Evolutionary conservation across 2,113 vertebrate species (phyloP).

Genomic region (Macquaria australasica): DNA sequence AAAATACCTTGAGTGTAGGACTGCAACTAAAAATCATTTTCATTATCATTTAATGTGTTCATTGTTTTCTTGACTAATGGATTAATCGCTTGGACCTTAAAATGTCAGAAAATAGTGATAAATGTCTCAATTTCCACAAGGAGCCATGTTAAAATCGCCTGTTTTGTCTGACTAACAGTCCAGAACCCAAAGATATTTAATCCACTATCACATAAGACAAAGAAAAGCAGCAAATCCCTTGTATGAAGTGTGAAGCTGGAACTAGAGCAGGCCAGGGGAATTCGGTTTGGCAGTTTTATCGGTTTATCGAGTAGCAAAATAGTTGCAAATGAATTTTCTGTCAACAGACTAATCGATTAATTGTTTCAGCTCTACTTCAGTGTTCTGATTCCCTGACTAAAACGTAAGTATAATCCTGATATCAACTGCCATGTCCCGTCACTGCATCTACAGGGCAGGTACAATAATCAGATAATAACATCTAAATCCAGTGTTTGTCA

Average conservation of each 20-base stretch:
- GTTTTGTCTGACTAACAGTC: neutral
- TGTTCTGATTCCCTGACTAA: neutral
- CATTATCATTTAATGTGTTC: neutral
- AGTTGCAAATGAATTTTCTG: neutral
- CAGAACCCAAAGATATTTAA: neutral
- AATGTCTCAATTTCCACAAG: neutral
- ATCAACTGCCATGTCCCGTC: neutral
- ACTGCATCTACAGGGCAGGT: neutral
- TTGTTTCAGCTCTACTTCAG: too few species aligned
- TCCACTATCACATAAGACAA: neutral
- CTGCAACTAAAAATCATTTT: neutral
- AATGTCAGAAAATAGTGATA: neutral
- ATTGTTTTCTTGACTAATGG: neutral
- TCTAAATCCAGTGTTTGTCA: neutral
- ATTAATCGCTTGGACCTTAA: neutral
- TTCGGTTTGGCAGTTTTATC: neutral
- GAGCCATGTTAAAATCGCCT: neutral
- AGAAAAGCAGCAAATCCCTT: neutral
- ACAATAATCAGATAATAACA: neutral
- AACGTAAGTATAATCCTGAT: neutral
- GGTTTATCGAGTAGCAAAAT: neutral
- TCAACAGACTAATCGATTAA: neutral
- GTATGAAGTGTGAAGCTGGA: neutral
- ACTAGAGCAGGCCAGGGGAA: too few species aligned
- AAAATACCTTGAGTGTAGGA: neutral